Base-by-base conservation (phyloP, 2,797 vertebrate species). In the Lutjanus argentimaculatus region DNA sequence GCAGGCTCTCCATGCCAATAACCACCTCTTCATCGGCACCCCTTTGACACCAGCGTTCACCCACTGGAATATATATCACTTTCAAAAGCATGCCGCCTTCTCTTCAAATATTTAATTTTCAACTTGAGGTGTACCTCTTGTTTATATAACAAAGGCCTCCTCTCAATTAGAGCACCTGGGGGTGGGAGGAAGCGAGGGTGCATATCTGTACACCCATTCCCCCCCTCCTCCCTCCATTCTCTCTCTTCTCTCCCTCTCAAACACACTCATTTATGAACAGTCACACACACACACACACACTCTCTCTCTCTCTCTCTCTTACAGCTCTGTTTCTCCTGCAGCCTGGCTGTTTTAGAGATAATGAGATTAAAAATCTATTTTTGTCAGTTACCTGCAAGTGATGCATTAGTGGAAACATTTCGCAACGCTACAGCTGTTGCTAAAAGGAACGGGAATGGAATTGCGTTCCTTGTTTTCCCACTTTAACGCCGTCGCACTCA, bases 91-190 rank as follows among this genome's bases (percentile, higher is more conserved):
- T 56, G 70, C 77, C 4, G 58, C 82, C 65, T 64, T 65, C 84
- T 88, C 90, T 90, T 71, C 87, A 87, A 77, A 91, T 91, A 91
- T 89, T 92, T 83, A 81, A 92, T 91, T 91, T 91, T 88, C 84
- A 92, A 93, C 86, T 88, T 88, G 76, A 89, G 83, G 63, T 19
- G 66, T 66, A 85, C 80, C 84, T 89, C 91, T 83, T 89, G 85
- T 94, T 93, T 94, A 92, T 92, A 67, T 92, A 93, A 93, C 84
- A 87, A 91, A 90, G 83, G 85, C 62, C 67, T 90, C 89, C 63
- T 85, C 89, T 90, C 83, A 93, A 91, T 94, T 89, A 90, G 85
- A 89, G 84, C 67, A 14, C 69, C 67, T 46, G 19, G 62, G 85
- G 80, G 84, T 79, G 74, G 85, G 84, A 90, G 80, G 65, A 88